These are phyloP conservation scores for Podarcis lilfordi DNA, from an alignment of 2,797 vertebrate species.

Conservation along the genomic window DNA sequence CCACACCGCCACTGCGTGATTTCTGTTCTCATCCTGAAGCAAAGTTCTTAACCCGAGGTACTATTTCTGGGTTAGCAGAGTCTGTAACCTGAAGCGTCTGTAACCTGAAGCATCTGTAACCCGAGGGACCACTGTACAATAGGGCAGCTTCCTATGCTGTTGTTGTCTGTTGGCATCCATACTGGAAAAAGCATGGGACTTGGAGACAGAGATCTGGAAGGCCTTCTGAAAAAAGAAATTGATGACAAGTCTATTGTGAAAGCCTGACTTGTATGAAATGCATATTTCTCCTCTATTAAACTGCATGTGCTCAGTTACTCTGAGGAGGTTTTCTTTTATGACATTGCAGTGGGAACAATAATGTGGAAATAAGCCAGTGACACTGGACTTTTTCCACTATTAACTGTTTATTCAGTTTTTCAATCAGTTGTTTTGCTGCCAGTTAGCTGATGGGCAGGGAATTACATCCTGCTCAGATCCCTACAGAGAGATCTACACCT, in stretches of 20 bases:
- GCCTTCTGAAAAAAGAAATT: not conserved
- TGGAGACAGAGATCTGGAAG: not conserved
- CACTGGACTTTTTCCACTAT: not conserved
- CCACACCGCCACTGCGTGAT: too few relatives aligned
- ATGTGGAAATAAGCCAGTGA: not conserved
- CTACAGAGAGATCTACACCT: too few relatives aligned
- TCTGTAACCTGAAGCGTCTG: too few relatives aligned
- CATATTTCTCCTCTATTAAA: not conserved
- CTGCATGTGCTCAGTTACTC: conserved; percentile 2
- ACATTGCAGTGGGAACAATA: not conserved
- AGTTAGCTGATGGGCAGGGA: too few relatives aligned
- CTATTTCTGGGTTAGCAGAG: too few relatives aligned
- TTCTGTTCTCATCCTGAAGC: too few relatives aligned
- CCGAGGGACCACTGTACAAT: too few relatives aligned
- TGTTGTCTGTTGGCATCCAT: too few relatives aligned
- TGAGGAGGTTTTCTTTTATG: not conserved
- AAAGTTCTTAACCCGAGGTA: too few relatives aligned
- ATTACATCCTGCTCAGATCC: too few relatives aligned
- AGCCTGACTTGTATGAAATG: not conserved
- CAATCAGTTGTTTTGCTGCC: not conserved
- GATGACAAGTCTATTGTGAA: not conserved
- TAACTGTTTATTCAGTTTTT: conserved; percentile 2
- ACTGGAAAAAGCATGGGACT: not conserved
- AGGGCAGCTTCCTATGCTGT: too few relatives aligned
- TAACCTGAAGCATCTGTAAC: too few relatives aligned